A percentile compares a stretch with the other conserved stretches of the same genome.
phyloP scores from a whole-genome alignment of 1,140 invertebrate genomes.

The Neodiprion virginianus region DNA sequence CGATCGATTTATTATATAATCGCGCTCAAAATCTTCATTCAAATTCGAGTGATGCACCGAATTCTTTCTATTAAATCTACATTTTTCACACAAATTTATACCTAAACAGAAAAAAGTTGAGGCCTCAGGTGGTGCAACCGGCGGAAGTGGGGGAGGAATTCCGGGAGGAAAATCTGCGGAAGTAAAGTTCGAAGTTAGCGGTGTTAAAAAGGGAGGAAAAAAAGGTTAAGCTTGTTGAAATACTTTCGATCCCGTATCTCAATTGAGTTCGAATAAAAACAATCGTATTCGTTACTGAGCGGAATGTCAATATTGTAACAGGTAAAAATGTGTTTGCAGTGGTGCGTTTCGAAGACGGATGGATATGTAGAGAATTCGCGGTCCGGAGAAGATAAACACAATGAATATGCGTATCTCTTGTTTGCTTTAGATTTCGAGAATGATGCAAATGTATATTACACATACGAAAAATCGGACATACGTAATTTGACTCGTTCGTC shows the following conservation, averaged over 20 bases:
- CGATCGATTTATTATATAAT: not conserved
- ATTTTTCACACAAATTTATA: conserved; percentile 24
- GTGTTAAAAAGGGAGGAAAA: conserved; percentile 35
- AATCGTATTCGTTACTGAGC: conserved; percentile 17
- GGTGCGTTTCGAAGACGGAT: conserved; percentile 29
- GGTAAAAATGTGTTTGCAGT: not conserved
- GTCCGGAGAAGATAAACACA: conserved; percentile 23
- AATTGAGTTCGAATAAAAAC: conserved; percentile 12
- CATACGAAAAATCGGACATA: too few relatives aligned
- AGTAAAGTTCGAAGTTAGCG: conserved; percentile 23
- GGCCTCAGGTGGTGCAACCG: conserved; percentile 18
- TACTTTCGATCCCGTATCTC: conserved; percentile 3
- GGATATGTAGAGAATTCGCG: conserved; percentile 26
- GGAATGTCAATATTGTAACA: conserved; percentile 7
- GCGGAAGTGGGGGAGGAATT: conserved; percentile 21
- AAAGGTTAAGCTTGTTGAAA: conserved; percentile 27
- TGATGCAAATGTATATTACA: too few relatives aligned
- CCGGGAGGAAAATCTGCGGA: conserved; percentile 25
- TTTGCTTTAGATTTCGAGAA: conserved; percentile 8
- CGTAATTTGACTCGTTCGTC: too few relatives aligned
- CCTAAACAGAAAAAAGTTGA: conserved; percentile 33
- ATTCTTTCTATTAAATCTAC: conserved; percentile 7
- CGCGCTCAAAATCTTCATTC: conserved; percentile 16
- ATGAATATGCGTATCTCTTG: conserved; percentile 8
- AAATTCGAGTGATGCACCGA: not conserved